Conservation (phyloP, 2,888 invertebrate genomes). For the Phalera bucephala region DNA sequence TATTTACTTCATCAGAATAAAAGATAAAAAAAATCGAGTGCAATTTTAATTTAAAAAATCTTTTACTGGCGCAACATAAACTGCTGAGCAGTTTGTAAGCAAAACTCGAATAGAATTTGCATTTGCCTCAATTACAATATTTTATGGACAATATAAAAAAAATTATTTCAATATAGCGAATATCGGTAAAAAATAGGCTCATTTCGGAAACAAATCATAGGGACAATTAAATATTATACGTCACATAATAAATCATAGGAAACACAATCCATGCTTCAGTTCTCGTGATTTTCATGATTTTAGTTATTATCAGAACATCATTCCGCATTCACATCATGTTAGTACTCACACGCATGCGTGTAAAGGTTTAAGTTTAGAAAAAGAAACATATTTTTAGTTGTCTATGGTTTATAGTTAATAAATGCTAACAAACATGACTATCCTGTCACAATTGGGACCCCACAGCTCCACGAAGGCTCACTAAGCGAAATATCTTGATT, state of each 20-base stretch:
- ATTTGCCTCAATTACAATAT: background rate
- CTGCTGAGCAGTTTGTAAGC: background rate
- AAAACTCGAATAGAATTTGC: background rate
- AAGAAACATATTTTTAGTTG: constrained; percentile 16
- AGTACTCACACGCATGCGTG: constrained; percentile 65
- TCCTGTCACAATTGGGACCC: constrained; percentile 58
- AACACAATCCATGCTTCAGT: constrained; percentile 26
- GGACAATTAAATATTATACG: constrained; percentile 22
- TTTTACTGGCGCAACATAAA: too few relatives aligned
- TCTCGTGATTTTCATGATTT: constrained; percentile 16
- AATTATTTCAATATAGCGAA: constrained; percentile 30
- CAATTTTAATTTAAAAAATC: too few relatives aligned
- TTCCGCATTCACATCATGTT: constrained; percentile 53
- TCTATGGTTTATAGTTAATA: constrained; percentile 29
- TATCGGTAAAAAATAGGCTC: constrained; percentile 29
- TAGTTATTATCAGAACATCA: constrained; percentile 25
- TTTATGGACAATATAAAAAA: too few relatives aligned
- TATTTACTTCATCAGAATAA: too few relatives aligned
- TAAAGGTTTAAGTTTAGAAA: constrained; percentile 39
- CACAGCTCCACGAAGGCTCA: constrained; percentile 44
- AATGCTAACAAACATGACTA: constrained; percentile 46
- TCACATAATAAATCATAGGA: constrained; percentile 16
- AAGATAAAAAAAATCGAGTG: too few relatives aligned
- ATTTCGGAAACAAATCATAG: constrained; percentile 25
- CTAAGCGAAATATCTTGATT: constrained; percentile 57